Base-by-base conservation (phyloP, 2,888 invertebrate genomes). In the Leucophenga montana region DNA sequence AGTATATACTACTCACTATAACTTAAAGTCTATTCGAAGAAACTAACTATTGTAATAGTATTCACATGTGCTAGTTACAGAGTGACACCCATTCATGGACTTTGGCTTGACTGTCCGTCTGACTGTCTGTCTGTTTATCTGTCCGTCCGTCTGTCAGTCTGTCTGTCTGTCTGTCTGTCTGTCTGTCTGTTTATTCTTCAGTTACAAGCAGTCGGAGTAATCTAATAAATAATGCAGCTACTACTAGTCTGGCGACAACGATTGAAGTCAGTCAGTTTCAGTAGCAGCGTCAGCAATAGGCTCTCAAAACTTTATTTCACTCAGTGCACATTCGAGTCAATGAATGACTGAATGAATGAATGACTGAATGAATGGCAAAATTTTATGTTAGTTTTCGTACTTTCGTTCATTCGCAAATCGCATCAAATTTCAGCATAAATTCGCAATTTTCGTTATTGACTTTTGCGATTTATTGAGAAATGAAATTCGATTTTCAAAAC, bases 11-110 rank as follows among this genome's bases (percentile, higher is more conserved):
- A 5, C 8, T 13, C 14, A 6, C 31, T 59, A 27, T 59, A 33
- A 33, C 33, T n/a, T 39, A 31, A 59, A 59, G 39, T 18, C 39
- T 18, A 61, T 13, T 27, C 67, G 48, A 67, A 54, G 57, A 75
- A 78, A 82, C 83, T 79, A 83, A 79, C 83, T 79, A 81, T 81
- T 82, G 71, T 78, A 81, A 79, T 78, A 77, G 33, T 74, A 67
- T 69, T 39, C 69, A 39, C 64, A 33, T 71, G 71, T 69, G 69
- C 71, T 66, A 69, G 71, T 69, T 71, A 71, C 71, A 56, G 71
- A 66, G 13, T 71, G 71, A 64, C 67, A 71, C 71, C 64, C 50
- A 69, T 67, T 59, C 59, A 56, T 56, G 56, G 22, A 50, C 50
- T 50, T 50, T 50, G 50, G 16, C 16, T n/a, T 1, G 16, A 13